Base-by-base conservation (phyloP, 2,888 invertebrate genomes). In the Hyalella azteca region DNA sequence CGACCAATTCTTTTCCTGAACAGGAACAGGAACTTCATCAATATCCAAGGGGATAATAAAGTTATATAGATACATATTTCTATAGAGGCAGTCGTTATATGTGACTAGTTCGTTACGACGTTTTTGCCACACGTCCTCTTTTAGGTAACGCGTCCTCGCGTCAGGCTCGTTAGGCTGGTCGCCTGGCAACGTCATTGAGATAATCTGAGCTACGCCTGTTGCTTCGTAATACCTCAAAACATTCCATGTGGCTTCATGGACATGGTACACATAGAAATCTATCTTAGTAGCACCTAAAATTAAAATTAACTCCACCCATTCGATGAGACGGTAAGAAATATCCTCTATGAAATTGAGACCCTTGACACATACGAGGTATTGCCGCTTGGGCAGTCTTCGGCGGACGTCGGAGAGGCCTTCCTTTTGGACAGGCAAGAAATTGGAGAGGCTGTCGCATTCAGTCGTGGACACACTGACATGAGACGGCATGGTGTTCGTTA, bases 51-150 rank as follows among this genome's bases (percentile, higher is more conserved):
- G 92, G 40, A 93, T 88, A 26, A 93, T 88, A 87, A 89, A 93
- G 85, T 91, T 90, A 50, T 92, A 92, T 7, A 86, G 89, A 85
- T 90, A 88, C 78, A 93, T 88, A 88, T 93, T 93, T 87, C 92
- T 90, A 87, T 94, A 93, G 81, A 93, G 90, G 86, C 93, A 94
- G 87, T 93, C 93, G 87, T 94, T 94, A 87, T 93, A 94, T 0
- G 93, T 91, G 83, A 93, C 90, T 45, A 94, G 88, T 87, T 94
- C 93, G 88, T 93, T 89, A 79, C 91, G 91, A 85, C 93, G 89
- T 86, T 93, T 91, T 87, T 93, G 93, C 91, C 93, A 93, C 48
- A 91, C 86, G 84, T 90, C 89, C 36, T 88, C 86, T 84, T 87
- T 87, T 32, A 90, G 87, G 81, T 89, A 89, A 1, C 85, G 85